Base-by-base conservation (phyloP, 2,797 vertebrate species). In the Dermochelys coriacea region DNA sequence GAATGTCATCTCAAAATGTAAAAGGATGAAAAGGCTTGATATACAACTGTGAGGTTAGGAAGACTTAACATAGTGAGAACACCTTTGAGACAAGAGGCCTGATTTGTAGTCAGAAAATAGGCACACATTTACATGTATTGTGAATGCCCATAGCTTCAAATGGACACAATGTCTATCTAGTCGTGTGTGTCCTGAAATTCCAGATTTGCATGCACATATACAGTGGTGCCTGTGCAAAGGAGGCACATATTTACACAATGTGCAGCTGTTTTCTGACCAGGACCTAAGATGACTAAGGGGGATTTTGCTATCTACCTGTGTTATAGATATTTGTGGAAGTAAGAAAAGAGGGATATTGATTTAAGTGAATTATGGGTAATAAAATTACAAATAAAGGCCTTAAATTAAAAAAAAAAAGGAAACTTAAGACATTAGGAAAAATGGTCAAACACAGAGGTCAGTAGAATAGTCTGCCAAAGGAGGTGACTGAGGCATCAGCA, bases 381-480 rank as follows among this genome's bases (percentile, higher is more conserved):
- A 47, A 55, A 47, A 93, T 29, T 75, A 29, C 25, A 74, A 75
- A 75, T 29, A 88, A 64, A 19, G 34, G 59, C 0, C 0, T 12
- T 78, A 84, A 34, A n/a, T 50, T 14, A 57, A 2, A 5, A 23
- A 93, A 93, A 47, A 75, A 45, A 75, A 15, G 16, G 59, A 6
- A 84, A 78, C 21, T 81, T 3, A 89, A 85, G 31, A 78, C 80
- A 5, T 84, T 16, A 68, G 88, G 47, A 74, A 78, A 96, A 91
- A 82, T 15, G 51, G 8, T 87, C 64, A 79, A 84, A 96, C 91
- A 95, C 96, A 97, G 97, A 97, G 96, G 97, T 97, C n/a, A 90
- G 50, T 88, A 52, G 94, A 97, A 97, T 96, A 93, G 80, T 96
- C 97, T 97, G 51, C 96, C 96, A 96, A 97, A 95, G 96, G 94